Evolutionary conservation across 2,797 vertebrate genomes (phyloP).

Genomic region (Enteromius thamalakanensis): DNA sequence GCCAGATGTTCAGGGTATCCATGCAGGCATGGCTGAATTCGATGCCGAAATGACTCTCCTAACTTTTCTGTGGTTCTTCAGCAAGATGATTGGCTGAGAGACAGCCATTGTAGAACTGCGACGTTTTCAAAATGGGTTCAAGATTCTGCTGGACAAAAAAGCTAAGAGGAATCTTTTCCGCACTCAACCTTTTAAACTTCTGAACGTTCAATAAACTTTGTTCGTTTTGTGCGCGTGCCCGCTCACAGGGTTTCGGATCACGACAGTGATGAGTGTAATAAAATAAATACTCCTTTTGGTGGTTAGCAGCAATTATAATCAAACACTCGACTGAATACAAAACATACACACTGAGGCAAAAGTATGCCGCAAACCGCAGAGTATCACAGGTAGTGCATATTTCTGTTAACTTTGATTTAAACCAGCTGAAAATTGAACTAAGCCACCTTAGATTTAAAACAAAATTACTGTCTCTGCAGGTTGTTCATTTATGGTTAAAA

Average conservation of each 20-base stretch:
- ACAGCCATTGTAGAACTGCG: slow-evolving; percentile 34
- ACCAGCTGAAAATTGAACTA: background rate
- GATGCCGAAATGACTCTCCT: slow-evolving; percentile 12
- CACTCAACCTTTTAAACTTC: slow-evolving; percentile 26
- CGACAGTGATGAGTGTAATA: slow-evolving; percentile 22
- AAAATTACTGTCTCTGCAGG: background rate
- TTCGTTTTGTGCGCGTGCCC: slow-evolving; percentile 7
- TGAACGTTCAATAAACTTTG: slow-evolving; percentile 24
- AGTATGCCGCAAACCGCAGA: background rate
- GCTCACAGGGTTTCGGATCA: background rate
- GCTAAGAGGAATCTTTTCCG: background rate
- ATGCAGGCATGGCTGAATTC: slow-evolving; percentile 31
- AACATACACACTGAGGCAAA: background rate
- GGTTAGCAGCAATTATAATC: slow-evolving; percentile 21
- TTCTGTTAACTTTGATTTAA: slow-evolving; percentile 13
- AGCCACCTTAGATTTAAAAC: background rate
- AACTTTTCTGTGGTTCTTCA: slow-evolving; percentile 41
- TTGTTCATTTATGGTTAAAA: background rate
- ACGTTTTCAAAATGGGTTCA: slow-evolving; percentile 33
- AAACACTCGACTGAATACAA: background rate
- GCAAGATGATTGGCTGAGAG: slow-evolving; percentile 36
- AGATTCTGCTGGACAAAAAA: slow-evolving; percentile 35
- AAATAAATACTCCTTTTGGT: slow-evolving; percentile 28
- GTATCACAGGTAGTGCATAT: background rate
- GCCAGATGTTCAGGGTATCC: slow-evolving; percentile 50